Conservation (phyloP, 2,888 invertebrate species). For the Cotesia congregata region DNA sequence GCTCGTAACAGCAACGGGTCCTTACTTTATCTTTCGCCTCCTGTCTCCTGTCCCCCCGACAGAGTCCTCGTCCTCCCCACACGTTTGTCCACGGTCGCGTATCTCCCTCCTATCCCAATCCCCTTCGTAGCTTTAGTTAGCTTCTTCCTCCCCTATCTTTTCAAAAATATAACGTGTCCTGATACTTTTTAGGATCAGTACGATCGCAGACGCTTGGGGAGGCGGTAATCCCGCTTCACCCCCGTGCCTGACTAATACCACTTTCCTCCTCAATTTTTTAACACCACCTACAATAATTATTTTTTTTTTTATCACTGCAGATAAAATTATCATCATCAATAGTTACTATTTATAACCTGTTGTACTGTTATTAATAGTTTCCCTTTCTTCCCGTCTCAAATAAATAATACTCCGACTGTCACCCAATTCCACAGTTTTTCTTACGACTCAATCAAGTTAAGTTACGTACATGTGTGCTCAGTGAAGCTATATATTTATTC, state of each 20-base stretch:
- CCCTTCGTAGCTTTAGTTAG: slow-evolving; percentile 29
- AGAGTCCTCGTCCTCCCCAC: slow-evolving; percentile 19
- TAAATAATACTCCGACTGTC: background rate
- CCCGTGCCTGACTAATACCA: background rate
- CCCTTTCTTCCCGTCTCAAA: background rate
- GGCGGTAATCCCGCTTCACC: slow-evolving; percentile 44
- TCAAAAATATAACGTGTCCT: slow-evolving; percentile 53
- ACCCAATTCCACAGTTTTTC: background rate
- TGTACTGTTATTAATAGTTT: background rate
- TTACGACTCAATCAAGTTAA: background rate
- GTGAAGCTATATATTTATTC: background rate
- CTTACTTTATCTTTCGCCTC: slow-evolving; percentile 31
- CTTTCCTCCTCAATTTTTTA: background rate
- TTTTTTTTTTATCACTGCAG: background rate
- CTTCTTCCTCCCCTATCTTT: slow-evolving; percentile 45
- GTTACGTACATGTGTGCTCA: background rate
- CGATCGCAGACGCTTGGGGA: slow-evolving; percentile 51
- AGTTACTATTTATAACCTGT: background rate
- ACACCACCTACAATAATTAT: background rate
- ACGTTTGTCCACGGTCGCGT: slow-evolving; percentile 13
- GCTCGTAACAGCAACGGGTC: slow-evolving; percentile 21
- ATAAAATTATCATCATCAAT: background rate
- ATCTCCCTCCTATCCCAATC: slow-evolving; percentile 23
- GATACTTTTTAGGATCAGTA: slow-evolving; percentile 58
- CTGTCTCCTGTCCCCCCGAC: slow-evolving; percentile 30